Conservation (phyloP, 2,113 vertebrate species). For the Numida meleagris region DNA sequence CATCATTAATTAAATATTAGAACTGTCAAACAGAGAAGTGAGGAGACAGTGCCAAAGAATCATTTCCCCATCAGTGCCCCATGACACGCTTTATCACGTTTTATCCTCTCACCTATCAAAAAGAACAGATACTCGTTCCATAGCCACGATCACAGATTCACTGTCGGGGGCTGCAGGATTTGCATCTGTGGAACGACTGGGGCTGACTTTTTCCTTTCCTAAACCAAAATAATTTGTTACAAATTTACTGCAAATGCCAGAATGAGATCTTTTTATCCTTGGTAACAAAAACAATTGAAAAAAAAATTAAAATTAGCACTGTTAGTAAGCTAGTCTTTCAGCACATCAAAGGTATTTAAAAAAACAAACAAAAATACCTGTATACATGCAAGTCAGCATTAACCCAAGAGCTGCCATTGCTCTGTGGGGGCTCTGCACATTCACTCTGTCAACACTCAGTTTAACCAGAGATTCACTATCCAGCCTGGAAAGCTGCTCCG, state of each 20-base stretch:
- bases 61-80: neutral
- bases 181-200: constrained; percentile 81
- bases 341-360: neutral
- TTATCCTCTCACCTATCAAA: constrained; percentile 90
- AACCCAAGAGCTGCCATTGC: constrained; percentile 97
- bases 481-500: constrained; percentile 92
- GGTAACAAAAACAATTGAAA: neutral
- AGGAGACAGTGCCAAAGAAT: neutral
- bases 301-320: neutral
- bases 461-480: constrained; percentile 94
- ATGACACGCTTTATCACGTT: neutral
- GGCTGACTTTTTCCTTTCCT: constrained; percentile 97
- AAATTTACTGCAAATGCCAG: neutral
- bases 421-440: constrained; percentile 94
- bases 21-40: neutral
- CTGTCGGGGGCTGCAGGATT: constrained; percentile 89
- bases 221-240: constrained; percentile 35
- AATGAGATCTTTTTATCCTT: neutral
- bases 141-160: constrained; percentile 96
- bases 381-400: constrained; percentile 99
- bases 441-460: constrained; percentile 94
- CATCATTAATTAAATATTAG: neutral
- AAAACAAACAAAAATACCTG: constrained; percentile 79
- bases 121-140: constrained; percentile 98
- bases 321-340: neutral